Base-by-base conservation (phyloP, 2,888 invertebrate genomes). In the Margaritifera margaritifera region DNA sequence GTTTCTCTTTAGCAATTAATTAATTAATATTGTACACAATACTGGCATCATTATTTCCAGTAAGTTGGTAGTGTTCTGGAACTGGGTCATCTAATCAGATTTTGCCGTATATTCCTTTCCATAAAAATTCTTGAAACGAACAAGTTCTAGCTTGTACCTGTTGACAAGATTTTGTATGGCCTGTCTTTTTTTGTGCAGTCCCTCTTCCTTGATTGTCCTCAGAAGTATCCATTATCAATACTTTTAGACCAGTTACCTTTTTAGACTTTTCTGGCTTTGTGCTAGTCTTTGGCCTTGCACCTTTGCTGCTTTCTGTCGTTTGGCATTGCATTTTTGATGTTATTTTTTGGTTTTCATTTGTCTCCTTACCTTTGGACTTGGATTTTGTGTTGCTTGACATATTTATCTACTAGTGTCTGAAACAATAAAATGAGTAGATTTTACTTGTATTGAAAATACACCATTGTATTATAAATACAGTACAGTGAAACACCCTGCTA, bases 51-150 rank as follows among this genome's bases (percentile, higher is more conserved):
- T 50, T 54, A 57, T 71, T 62, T 4, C 71, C 74, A 20, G 31
- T 69, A 62, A 69, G 69, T 11, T 53, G 60, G 58, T 64, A 75
- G 18, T 67, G 54, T 51, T 62, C 58, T 1, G 74, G 74, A 6
- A 74, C n/a, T 6, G 74, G 71, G 50, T 57, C 51, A 24, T 66
- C 62, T 53, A 22, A 50, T 68, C 74, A 74, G 0, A 58, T 62
- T 51, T 64, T 71, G 2, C 69, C 62, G 5, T 42, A 54, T n/a
- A 75, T 72, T 6, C 69, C 67, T 19, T n/a, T 27, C 67, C 69
- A 67, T 19, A 24, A 42, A 64, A 75, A 75, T 50, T 75, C 71
- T 53, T 74, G 74, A 27, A 74, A 67, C 69, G 59, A 15, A 69
- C 63, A 6, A 71, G 11, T 4, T 66, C 58, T 19, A 71, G 74